These are phyloP conservation scores for Leptinotarsa lineolata DNA, from an alignment of 1,140 invertebrate genomes.

Conservation along the genomic window DNA sequence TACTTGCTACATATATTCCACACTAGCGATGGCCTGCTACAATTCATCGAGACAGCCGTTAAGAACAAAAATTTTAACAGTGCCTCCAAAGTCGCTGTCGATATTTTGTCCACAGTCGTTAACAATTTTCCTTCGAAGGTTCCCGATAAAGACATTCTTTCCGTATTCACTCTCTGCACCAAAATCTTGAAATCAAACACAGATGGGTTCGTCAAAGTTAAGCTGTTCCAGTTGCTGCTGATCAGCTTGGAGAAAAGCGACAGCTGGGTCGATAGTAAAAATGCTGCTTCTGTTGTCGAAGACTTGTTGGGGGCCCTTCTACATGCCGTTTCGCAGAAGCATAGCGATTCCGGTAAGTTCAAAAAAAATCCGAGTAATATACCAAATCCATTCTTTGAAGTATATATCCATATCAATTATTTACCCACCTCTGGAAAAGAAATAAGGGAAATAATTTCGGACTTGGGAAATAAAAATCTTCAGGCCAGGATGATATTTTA, in stretches of 20 bases:
- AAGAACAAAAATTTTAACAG: constrained; percentile 39
- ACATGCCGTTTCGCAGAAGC: constrained; percentile 23
- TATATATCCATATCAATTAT: too few species aligned
- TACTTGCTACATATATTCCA: constrained; percentile 43
- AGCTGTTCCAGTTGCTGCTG: constrained; percentile 37
- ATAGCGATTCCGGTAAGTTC: constrained; percentile 35
- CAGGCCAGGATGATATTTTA: too few species aligned
- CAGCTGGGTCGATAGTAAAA: constrained; percentile 28
- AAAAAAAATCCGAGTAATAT: not conserved
- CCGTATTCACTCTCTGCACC: constrained; percentile 30
- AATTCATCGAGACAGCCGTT: constrained; percentile 36
- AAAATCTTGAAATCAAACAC: constrained; percentile 30
- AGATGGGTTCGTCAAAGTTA: constrained; percentile 40
- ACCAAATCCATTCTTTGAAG: too few species aligned
- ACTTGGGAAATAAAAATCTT: too few species aligned
- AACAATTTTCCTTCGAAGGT: constrained; percentile 44
- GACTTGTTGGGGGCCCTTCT: constrained; percentile 31
- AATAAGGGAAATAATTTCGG: too few species aligned
- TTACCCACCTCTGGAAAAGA: too few species aligned
- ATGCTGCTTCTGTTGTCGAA: constrained; percentile 24
- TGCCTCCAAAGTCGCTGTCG: constrained; percentile 33
- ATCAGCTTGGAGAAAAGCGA: constrained; percentile 41
- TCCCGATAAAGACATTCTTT: constrained; percentile 33
- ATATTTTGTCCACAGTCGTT: constrained; percentile 43
- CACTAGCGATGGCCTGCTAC: constrained; percentile 36